Base-by-base conservation (phyloP, 1,140 invertebrate species). In the Odontomachus brunneus region DNA sequence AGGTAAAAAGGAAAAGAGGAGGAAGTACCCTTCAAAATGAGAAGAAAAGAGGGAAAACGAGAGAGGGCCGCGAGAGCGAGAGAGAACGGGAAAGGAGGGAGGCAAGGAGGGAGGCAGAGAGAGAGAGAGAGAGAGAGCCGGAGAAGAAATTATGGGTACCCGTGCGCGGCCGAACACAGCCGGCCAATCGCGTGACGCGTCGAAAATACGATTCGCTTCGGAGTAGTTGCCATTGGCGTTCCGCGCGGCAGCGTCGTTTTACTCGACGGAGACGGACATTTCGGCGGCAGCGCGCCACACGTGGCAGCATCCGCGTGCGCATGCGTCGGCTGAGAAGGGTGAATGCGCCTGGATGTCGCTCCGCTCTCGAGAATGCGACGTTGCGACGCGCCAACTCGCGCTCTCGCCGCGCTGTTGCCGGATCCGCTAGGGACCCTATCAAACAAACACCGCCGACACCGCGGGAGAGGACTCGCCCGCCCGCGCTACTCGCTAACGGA, bases 221-320 rank as follows among this genome's bases (percentile, higher is more conserved):
- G 83, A 65, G 81, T 84, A 75, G 73, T 74, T 63, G 71, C 78
- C 83, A 87, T 87, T 80, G 62, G 33, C 51, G 69, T 44, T 87
- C 51, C 65, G 62, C 84, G 82, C 88, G 69, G 81, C 81, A 76
- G 80, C 84, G 72, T 60, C 38, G 38, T 44, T 44, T 44, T 44
- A 86, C 84, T 67, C 59, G 75, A 83, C 72, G 74, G 63, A 74
- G 67, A 53, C 71, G 83, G 81, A 82, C 84, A 75, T 86, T 85
- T 83, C 82, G 83, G 86, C 86, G 87, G 82, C 75, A 88, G 73
- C 82, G 84, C 72, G 76, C 78, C 87, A 89, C 89, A 90, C 89
- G 89, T 90, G 89, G 87, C 84, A 86, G 49, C 59, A 73, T 66
- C 38, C 60, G 71, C 38, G 9, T 22, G 63, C 88, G 84, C 87